A percentile compares a stretch with the other conserved stretches of the same genome.
Evolutionary conservation across 2,888 invertebrate species (phyloP).

Genomic region (Brachyopa scutellaris): DNA sequence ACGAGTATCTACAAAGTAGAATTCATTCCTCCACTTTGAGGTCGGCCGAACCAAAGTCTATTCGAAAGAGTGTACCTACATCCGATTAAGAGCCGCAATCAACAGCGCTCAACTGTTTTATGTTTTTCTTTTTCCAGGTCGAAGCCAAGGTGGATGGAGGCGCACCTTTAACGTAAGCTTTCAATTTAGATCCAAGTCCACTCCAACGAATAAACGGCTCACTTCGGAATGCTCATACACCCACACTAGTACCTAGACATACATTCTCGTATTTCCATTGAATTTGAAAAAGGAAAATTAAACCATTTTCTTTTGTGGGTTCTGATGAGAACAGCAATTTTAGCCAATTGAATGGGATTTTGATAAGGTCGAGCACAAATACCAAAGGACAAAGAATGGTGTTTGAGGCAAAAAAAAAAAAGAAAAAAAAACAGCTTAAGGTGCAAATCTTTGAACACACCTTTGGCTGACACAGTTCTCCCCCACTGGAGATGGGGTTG

Average conservation of each 20-base stretch:
- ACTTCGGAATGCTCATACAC: not conserved
- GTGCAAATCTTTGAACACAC: slow-evolving; percentile 47
- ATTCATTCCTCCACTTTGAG: slow-evolving; percentile 35
- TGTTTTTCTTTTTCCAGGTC: slow-evolving; percentile 55
- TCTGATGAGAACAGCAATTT: slow-evolving; percentile 40
- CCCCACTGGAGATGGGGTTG: not conserved
- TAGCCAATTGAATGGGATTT: slow-evolving; percentile 52
- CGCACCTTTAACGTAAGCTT: slow-evolving; percentile 52
- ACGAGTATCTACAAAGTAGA: slow-evolving; percentile 6
- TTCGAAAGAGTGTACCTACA: slow-evolving; percentile 32
- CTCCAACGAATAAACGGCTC: slow-evolving; percentile 53
- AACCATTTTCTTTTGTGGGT: slow-evolving; percentile 51
- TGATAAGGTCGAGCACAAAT: slow-evolving; percentile 33
- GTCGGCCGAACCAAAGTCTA: slow-evolving; percentile 19
- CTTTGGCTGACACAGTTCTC: slow-evolving; percentile 34
- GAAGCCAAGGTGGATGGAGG: not conserved
- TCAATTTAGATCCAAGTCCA: slow-evolving; percentile 63
- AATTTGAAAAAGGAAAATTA: slow-evolving; percentile 38
- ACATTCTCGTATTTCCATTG: too few species aligned
- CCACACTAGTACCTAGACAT: too few species aligned
- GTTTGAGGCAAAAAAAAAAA: not conserved
- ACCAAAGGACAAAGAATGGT: not conserved
- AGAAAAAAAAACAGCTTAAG: slow-evolving; percentile 15
- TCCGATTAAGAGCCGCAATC: slow-evolving; percentile 61
- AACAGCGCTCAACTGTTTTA: slow-evolving; percentile 38